A percentile compares a stretch with the other conserved stretches of the same genome.
Evolutionary conservation across 2,888 invertebrate genomes (phyloP).

Genomic region (Agrotis segetum): DNA sequence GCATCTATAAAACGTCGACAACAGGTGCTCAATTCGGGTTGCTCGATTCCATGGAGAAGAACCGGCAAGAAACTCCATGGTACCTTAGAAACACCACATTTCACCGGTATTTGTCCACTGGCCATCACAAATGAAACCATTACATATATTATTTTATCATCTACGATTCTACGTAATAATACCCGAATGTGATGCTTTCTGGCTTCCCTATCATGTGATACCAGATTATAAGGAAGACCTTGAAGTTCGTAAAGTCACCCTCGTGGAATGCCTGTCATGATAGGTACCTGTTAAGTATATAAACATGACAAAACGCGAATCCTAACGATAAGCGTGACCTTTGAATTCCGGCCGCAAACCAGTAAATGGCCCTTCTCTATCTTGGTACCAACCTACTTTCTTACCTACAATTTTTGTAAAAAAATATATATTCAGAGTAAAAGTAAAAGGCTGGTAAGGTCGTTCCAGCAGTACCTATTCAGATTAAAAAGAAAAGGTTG

Average conservation of each 20-base stretch:
- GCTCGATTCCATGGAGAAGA: no score
- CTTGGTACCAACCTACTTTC: neutral
- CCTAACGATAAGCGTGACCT: constrained; percentile 48
- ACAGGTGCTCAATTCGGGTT: no score
- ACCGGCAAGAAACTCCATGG: no score
- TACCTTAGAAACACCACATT: no score
- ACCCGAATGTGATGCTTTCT: constrained; percentile 6
- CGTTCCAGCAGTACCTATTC: no score
- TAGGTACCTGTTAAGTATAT: constrained; percentile 23
- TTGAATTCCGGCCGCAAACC: constrained; percentile 27
- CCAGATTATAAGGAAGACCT: constrained; percentile 34
- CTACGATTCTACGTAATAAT: neutral
- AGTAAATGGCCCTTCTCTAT: constrained; percentile 10
- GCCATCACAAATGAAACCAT: no score
- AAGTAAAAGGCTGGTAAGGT: neutral
- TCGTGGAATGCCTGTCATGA: constrained; percentile 12
- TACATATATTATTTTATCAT: neutral
- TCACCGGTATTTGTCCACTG: no score
- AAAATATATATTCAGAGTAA: neutral
- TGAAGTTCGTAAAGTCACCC: constrained; percentile 47
- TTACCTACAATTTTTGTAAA: neutral
- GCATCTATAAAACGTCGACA: no score
- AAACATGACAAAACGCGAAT: constrained; percentile 39
- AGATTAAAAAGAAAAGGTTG: no score
- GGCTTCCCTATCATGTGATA: constrained; percentile 28